Conservation (phyloP, 2,797 vertebrate species). For the Antrozous pallidus region DNA sequence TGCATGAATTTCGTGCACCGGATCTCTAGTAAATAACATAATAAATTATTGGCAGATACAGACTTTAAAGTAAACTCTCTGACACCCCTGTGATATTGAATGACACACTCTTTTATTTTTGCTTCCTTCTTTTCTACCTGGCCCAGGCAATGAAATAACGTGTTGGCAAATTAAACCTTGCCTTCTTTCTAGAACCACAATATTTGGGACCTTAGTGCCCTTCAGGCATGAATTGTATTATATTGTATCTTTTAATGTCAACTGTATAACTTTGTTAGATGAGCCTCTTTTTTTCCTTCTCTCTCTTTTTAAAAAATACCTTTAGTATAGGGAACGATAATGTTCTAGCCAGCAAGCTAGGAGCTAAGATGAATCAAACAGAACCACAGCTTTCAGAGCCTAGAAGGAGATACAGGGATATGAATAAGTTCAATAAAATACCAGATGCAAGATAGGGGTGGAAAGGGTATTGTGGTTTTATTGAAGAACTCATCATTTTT, state of each 20-base stretch:
- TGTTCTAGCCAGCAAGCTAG: not conserved
- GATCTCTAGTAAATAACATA: too few relatives aligned
- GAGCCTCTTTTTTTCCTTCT: not conserved
- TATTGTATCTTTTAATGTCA: not conserved
- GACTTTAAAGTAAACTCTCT: not conserved
- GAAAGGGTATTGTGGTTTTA: not conserved
- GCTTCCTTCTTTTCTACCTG: not conserved
- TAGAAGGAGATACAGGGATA: not conserved
- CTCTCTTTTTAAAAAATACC: not conserved
- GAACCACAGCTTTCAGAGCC: not conserved
- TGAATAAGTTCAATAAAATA: not conserved
- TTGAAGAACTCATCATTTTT: not conserved
- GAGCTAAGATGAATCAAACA: not conserved
- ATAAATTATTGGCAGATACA: not conserved
- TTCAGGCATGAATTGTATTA: not conserved
- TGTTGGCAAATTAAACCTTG: not conserved
- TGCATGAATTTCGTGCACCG: too few relatives aligned
- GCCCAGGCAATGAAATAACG: not conserved
- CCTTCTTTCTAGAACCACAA: not conserved
- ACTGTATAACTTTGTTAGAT: not conserved
- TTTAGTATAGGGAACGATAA: not conserved
- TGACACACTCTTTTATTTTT: not conserved
- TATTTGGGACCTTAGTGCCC: not conserved
- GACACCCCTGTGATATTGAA: not conserved
- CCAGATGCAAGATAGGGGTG: not conserved